Conservation (phyloP, 2,113 vertebrate species). For the Sapajus apella region DNA sequence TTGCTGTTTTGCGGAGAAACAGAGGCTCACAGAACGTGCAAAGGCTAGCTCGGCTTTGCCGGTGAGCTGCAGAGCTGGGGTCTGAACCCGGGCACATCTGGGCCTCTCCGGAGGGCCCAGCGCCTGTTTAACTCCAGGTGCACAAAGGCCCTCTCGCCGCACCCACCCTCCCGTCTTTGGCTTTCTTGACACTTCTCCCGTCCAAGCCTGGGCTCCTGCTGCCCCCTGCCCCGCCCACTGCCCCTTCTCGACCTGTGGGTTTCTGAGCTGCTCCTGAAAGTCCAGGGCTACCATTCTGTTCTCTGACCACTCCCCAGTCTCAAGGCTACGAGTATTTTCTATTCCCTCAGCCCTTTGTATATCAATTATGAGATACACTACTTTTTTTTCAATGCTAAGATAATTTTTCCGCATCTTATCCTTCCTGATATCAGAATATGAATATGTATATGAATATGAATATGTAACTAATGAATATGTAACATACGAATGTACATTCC, state of each 20-base stretch:
- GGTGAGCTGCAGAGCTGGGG: neutral
- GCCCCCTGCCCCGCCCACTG: rapidly evolving
- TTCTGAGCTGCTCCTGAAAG: too few relatives aligned
- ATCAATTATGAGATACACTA: too few relatives aligned
- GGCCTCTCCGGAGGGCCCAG: neutral
- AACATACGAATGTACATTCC: neutral
- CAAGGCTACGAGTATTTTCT: neutral
- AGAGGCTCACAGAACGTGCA: neutral
- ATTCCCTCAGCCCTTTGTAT: neutral
- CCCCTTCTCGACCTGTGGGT: neutral
- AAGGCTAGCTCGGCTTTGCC: neutral
- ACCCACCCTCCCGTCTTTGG: too few relatives aligned
- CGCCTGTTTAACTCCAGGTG: too few relatives aligned
- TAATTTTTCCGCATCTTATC: neutral
- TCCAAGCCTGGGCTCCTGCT: neutral
- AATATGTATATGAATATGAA: too few relatives aligned
- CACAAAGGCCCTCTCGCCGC: rapidly evolving
- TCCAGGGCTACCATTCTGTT: rapidly evolving
- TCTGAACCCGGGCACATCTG: neutral
- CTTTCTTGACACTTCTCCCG: neutral
- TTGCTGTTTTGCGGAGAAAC: neutral
- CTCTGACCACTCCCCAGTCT: neutral
- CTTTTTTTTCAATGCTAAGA: neutral
- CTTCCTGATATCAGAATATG: neutral
- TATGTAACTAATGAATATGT: too few relatives aligned